Evolutionary conservation across 1,140 invertebrate genomes (phyloP).

Genomic region (Heliconius congener): DNA sequence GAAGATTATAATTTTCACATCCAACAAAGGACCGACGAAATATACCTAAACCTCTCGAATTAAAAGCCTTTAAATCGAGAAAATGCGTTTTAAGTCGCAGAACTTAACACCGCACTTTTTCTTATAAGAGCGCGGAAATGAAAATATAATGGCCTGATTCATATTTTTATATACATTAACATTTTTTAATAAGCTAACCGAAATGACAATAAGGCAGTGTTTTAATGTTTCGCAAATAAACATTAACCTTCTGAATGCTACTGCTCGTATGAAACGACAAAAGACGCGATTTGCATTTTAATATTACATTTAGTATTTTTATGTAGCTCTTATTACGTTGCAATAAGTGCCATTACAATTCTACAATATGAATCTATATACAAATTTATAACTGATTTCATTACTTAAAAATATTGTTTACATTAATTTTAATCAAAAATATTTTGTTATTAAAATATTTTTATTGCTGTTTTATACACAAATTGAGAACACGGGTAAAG

Average conservation of each 20-base stretch:
- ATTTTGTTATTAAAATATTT: not conserved
- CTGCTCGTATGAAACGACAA: not conserved
- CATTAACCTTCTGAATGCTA: conserved; percentile 19
- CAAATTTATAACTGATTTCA: not conserved
- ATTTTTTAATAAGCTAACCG: not conserved
- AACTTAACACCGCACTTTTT: no score
- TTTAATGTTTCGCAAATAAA: conserved; percentile 10
- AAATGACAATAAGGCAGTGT: conserved; percentile 1
- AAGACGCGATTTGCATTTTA: conserved; percentile 5
- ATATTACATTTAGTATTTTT: not conserved
- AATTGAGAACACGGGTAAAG: no score
- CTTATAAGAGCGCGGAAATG: no score
- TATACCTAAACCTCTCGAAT: no score
- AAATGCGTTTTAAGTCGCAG: no score
- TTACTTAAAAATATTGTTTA: not conserved
- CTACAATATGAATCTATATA: not conserved
- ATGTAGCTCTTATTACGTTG: not conserved
- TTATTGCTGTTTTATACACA: no score
- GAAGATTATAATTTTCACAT: no score
- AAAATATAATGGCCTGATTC: no score
- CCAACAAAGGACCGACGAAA: no score
- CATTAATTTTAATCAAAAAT: not conserved
- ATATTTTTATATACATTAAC: no score
- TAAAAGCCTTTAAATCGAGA: no score
- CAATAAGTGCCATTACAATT: not conserved